A percentile compares a stretch with the other conserved stretches of the same genome.
These are phyloP conservation scores for Cecidostiba fungosa DNA, from an alignment of 2,888 invertebrate genomes.

Conservation along the genomic window DNA sequence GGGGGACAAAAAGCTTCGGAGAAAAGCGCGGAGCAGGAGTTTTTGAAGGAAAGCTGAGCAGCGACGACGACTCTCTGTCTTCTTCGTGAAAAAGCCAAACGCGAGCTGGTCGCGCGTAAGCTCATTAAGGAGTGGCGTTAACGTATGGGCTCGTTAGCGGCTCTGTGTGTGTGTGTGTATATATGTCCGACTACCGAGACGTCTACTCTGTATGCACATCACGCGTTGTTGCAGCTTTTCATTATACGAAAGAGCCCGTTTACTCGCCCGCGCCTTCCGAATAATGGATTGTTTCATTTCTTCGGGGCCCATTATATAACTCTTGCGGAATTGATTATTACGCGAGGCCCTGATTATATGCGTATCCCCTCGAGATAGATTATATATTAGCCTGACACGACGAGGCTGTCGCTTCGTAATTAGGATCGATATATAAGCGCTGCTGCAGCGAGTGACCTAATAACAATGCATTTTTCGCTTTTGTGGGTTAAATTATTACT, in stretches of 20 bases:
- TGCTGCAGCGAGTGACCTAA: too few species aligned
- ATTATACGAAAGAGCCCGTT: constrained; percentile 1
- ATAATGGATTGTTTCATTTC: constrained; percentile 45
- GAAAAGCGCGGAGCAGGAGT: background rate
- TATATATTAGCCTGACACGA: background rate
- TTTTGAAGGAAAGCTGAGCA: background rate
- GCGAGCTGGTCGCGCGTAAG: constrained; percentile 67
- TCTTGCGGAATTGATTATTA: constrained; percentile 52
- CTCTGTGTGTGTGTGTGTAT: background rate
- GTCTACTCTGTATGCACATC: background rate
- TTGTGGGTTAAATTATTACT: background rate
- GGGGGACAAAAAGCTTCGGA: constrained; percentile 10
- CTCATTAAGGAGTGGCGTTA: constrained; percentile 76
- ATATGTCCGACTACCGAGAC: background rate
- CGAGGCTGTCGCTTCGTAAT: background rate
- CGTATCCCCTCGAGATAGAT: background rate
- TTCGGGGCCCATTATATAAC: constrained; percentile 34
- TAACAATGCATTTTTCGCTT: too few species aligned
- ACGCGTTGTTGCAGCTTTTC: background rate
- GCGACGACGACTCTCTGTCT: background rate
- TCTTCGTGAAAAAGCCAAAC: constrained; percentile 65
- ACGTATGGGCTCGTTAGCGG: constrained; percentile 75
- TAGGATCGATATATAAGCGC: background rate
- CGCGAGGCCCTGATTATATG: constrained; percentile 66
- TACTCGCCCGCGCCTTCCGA: background rate